Evolutionary conservation across 2,113 vertebrate species (phyloP).

Genomic region (Amblyopsis rosae): DNA sequence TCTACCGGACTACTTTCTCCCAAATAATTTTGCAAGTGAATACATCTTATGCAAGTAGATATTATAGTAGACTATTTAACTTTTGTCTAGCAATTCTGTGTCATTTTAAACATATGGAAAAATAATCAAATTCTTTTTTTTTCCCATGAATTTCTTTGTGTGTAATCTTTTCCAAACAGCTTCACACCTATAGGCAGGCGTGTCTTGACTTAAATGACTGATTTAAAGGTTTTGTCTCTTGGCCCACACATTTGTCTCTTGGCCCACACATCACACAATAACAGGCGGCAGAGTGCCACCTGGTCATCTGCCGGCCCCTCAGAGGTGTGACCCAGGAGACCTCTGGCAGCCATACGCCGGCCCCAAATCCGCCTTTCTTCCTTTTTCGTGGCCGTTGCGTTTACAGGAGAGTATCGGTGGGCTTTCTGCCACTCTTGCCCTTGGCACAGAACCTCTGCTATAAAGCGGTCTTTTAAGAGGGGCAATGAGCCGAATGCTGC

Average conservation of each 20-base stretch:
- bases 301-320: constrained; percentile 56
- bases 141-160: not conserved
- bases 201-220: not conserved
- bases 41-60: not conserved
- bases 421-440: constrained; percentile 62
- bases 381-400: constrained; percentile 51
- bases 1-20: constrained; percentile 7
- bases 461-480: constrained; percentile 50
- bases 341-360: constrained; percentile 39
- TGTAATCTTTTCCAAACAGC: not conserved
- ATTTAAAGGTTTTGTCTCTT: not conserved
- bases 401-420: constrained; percentile 60
- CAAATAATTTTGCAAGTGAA: not conserved
- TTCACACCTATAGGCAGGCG: not conserved
- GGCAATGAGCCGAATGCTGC: constrained; percentile 56
- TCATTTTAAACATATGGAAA: not conserved
- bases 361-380: constrained; percentile 66
- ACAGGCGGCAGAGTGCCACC: constrained; percentile 50
- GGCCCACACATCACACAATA: constrained; percentile 6
- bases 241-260: constrained; percentile 1
- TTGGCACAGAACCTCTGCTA: constrained; percentile 58
- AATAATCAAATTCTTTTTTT: no score
- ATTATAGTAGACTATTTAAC: not conserved
- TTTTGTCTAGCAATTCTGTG: not conserved
- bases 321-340: constrained; percentile 42